Evolutionary conservation across 2,113 vertebrate genomes (phyloP).

Genomic region (Laticauda colubrina): DNA sequence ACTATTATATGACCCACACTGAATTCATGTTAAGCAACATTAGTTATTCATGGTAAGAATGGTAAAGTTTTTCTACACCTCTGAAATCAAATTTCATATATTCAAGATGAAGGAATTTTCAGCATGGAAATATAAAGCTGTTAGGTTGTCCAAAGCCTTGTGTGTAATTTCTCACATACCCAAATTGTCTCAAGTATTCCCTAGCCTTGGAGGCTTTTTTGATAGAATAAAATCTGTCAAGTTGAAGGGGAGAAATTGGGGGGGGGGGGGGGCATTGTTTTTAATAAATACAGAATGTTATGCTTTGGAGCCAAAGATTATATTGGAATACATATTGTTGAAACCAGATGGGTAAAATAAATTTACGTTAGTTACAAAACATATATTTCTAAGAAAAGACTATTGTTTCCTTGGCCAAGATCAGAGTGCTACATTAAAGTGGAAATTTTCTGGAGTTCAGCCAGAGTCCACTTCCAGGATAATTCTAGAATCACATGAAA

Average conservation of each 20-base stretch:
- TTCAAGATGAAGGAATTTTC: neutral
- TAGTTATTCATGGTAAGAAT: neutral
- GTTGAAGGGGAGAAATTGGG: neutral
- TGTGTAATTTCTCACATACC: rapidly evolving
- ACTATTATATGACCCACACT: neutral
- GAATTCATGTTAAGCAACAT: neutral
- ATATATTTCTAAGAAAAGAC: neutral
- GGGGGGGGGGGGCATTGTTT: neutral
- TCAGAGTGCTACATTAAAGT: neutral
- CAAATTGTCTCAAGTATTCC: neutral
- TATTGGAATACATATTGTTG: neutral
- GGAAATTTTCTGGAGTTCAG: neutral
- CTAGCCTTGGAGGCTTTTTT: neutral
- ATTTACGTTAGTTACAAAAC: neutral
- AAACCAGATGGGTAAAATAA: neutral
- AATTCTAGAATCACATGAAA: neutral
- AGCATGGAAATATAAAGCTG: neutral
- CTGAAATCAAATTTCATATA: neutral
- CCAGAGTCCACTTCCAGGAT: neutral
- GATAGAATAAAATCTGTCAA: neutral
- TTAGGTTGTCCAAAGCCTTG: neutral
- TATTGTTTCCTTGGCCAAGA: neutral
- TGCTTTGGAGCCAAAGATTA: neutral
- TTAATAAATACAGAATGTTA: neutral
- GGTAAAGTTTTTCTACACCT: neutral